Conservation (phyloP, 2,113 vertebrate genomes). For the Regulus satrapa region DNA sequence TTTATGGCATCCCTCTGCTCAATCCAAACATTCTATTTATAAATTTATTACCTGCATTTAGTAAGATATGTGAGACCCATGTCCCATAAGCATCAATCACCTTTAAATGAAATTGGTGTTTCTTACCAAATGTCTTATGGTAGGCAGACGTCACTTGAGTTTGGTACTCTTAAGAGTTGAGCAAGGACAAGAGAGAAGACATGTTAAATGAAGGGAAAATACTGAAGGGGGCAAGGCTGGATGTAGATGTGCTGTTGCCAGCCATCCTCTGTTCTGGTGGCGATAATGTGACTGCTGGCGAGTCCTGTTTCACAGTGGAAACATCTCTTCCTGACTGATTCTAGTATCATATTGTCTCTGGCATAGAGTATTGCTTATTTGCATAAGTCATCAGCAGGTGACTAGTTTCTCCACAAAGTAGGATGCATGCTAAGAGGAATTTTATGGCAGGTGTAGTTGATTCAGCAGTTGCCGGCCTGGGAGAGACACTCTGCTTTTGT, state of each 20-base stretch:
- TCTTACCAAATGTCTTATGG: not conserved
- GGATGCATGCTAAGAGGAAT: not conserved
- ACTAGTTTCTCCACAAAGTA: not conserved
- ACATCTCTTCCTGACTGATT: not conserved
- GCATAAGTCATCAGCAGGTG: not conserved
- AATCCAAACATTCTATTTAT: not conserved
- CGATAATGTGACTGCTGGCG: not conserved
- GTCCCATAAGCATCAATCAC: not conserved
- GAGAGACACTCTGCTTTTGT: not conserved
- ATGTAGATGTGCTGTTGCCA: not conserved
- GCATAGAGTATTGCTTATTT: not conserved
- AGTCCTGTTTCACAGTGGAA: not conserved
- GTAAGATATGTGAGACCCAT: not conserved
- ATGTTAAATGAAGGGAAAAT: not conserved
- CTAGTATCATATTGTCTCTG: not conserved
- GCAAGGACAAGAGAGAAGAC: not conserved
- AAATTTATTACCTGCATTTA: not conserved
- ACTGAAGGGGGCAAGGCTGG: not conserved
- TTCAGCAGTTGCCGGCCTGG: not conserved
- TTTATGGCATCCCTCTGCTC: not conserved
- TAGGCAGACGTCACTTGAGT: not conserved
- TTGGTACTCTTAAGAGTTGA: not conserved
- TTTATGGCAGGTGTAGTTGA: not conserved
- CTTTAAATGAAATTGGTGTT: not conserved
- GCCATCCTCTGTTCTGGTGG: not conserved